A percentile compares a stretch with the other conserved stretches of the same genome.
Conservation (phyloP, 2,797 vertebrate genomes). For the Eutrigla gurnardus region DNA sequence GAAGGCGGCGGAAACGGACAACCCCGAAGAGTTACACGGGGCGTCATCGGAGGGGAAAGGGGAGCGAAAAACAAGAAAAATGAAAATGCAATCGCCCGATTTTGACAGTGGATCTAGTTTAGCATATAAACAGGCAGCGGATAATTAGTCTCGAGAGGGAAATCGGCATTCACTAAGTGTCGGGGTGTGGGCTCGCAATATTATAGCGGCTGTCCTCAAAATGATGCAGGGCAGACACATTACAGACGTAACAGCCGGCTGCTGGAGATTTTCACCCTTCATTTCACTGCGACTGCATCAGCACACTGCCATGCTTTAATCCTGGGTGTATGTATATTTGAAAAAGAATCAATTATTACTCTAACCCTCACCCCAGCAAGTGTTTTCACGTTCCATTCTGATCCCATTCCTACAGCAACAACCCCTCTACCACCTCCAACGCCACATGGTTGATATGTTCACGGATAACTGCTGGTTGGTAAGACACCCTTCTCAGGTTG, state of each 20-base stretch:
- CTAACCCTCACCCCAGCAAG: no score
- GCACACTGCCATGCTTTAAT: not conserved
- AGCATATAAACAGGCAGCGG: slow-evolving; percentile 64
- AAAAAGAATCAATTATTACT: not conserved
- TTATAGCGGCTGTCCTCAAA: slow-evolving; percentile 34
- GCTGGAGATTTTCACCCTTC: not conserved
- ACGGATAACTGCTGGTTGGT: not conserved
- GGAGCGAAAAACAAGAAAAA: slow-evolving; percentile 31
- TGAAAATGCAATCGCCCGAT: slow-evolving; percentile 34
- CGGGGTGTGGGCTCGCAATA: slow-evolving; percentile 7
- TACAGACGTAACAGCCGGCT: not conserved
- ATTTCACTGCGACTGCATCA: not conserved
- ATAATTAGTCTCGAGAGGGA: slow-evolving; percentile 76
- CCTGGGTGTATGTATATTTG: not conserved
- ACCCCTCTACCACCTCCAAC: no score
- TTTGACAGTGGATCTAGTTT: slow-evolving; percentile 59
- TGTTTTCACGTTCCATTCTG: not conserved
- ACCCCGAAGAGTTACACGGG: not conserved
- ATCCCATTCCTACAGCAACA: not conserved
- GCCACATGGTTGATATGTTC: not conserved
- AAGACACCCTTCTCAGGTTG: slow-evolving; percentile 1
- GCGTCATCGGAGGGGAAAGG: not conserved
- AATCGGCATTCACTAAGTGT: slow-evolving; percentile 49
- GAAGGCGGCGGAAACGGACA: not conserved
- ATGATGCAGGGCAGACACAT: slow-evolving; percentile 27